Evolutionary conservation across 1,140 invertebrate species (phyloP), one percentile per base, ranked within the genome.

Genomic region (Lepidurus couesii): DNA sequence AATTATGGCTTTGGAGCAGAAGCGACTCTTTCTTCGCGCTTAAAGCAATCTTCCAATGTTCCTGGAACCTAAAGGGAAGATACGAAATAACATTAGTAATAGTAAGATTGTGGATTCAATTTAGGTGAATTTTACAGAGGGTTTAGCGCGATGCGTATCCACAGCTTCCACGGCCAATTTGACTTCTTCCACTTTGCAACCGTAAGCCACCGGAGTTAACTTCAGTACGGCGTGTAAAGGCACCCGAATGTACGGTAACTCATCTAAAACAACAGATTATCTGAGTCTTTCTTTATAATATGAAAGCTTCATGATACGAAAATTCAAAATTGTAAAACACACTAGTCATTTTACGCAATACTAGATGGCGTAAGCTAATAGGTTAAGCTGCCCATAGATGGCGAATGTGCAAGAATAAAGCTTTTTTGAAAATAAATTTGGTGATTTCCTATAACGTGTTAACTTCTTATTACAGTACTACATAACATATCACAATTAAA

Each of bases 221-320:
- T 99, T 99, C 83, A 99, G 97, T 75, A 99, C 92, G 44, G 96
- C 96, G 84, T 99, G 98, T 43, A 99, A 88, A 10, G 98, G 97
- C 77, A 92, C 90, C 81, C 89, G 86, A 79, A 99, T 86, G 84
- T 98, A 98, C 0, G 96, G 95, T 78, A 98, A 87, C 85, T 99
- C 96, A 82, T 95, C 95, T 93, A 84, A 10, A 88, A 88, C 76
- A 42, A 81, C 82, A 81, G 82, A 78, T n/a, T 47, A 65, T 65
- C 7, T 47, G 45, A 47, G 16, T 11, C 45, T 47, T 47, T 47
- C 16, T 47, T 47, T 2, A 47, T 47, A 47, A 7, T 34, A 34
- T 34, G 34, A 34, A 34, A 34, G 3, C 34, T 34, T 34, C 34
- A 34, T 34, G 34, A 34, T 34, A 34, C 34, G 34, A 34, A 34